A percentile compares a stretch with the other conserved stretches of the same genome.
These are phyloP conservation scores for Pseudomyrmex gracilis DNA, from an alignment of 1,140 invertebrate genomes.

Conservation along the genomic window DNA sequence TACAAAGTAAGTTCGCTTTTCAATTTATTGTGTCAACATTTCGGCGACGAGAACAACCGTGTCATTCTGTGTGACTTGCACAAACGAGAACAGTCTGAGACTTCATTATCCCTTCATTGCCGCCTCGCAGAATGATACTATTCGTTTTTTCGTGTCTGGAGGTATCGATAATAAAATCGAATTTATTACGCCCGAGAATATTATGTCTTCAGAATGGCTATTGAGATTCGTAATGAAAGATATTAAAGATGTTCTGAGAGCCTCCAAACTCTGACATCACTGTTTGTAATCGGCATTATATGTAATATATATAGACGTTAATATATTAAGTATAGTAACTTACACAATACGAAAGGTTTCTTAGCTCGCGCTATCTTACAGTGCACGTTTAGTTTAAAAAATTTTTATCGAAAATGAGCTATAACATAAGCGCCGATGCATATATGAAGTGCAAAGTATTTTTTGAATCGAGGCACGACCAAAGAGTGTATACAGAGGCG, in stretches of 20 bases:
- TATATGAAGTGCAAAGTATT: slow-evolving; percentile 35
- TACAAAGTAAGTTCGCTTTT: slow-evolving; percentile 90
- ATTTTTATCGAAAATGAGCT: background rate
- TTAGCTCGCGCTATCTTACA: background rate
- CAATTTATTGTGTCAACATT: slow-evolving; percentile 61
- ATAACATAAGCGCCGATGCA: background rate
- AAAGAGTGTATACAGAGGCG: slow-evolving; percentile 39
- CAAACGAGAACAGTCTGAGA: slow-evolving; percentile 18
- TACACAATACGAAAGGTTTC: background rate
- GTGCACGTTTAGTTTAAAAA: background rate
- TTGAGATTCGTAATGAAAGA: slow-evolving; percentile 8
- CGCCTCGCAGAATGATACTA: slow-evolving; percentile 48
- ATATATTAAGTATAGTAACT: background rate
- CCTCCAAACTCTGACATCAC: slow-evolving; percentile 28
- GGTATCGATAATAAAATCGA: slow-evolving; percentile 21
- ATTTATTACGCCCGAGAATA: slow-evolving; percentile 32
- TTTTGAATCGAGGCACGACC: slow-evolving; percentile 10
- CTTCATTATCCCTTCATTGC: slow-evolving; percentile 10
- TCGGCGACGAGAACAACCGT: slow-evolving; percentile 46
- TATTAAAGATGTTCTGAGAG: slow-evolving; percentile 35
- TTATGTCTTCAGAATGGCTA: slow-evolving; percentile 32
- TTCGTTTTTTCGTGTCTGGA: slow-evolving; percentile 33
- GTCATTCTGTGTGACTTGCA: slow-evolving; percentile 58
- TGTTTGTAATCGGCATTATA: slow-evolving; percentile 31
- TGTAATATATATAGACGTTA: background rate